Base-by-base conservation (phyloP, 2,888 invertebrate species). In the Liodrosophila aerea region DNA sequence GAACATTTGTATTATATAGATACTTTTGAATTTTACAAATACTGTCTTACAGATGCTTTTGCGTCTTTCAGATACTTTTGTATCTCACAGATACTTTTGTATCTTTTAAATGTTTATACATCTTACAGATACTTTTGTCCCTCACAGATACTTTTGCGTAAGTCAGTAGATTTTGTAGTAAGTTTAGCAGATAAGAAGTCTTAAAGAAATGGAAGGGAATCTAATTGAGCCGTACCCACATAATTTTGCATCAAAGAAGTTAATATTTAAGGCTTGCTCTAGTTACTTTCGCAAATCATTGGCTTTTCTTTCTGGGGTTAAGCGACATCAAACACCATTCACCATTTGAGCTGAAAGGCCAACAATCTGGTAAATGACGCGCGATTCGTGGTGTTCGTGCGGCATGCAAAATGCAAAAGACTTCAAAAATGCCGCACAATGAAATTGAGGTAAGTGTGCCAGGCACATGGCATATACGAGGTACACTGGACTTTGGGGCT, bases 341-440 rank as follows among this genome's bases (percentile, higher is more conserved):
- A 45, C 13, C 33, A 16, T 40, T 36, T 49, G 27, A 69, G 64
- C 70, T 61, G 43, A 64, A 67, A 57, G 46, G 49, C 56, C 50
- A 72, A 69, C 77, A 84, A 84, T 77, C 69, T 57, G 72, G 66
- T 57, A 76, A 83, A 76, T 80, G 73, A 60, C 73, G 64, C 56
- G 59, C 45, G 45, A 65, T 43, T 51, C 56, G 50, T 46, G 43
- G 9, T 31, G 41, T 13, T 31, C 39, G 41, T 11, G 31, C 7
- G 11, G 59, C 62, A 73, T 73, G 60, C 52, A 74, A 74, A 51
- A 84, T 83, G 78, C 66, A 81, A 63, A 65, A 68, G 60, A 60
- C 60, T 68, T 61, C 64, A 64, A 73, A 72, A 68, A 62, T 66
- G 72, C 50, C 39, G 50, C 51, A 52, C 60, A 59, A 63, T 57